Conservation (phyloP, 2,113 vertebrate species). For the Canis aureus region DNA sequence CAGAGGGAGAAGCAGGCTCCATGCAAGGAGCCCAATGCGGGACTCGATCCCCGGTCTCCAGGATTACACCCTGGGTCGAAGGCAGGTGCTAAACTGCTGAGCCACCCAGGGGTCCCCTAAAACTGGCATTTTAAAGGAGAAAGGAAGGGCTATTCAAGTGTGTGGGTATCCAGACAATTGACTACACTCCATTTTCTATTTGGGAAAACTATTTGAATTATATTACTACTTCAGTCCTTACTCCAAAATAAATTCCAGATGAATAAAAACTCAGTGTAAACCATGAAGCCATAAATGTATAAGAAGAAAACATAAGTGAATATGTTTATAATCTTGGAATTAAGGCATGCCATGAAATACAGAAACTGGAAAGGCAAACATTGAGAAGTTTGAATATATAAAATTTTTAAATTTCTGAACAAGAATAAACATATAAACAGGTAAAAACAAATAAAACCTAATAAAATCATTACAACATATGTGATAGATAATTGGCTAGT, state of each 20-base stretch:
- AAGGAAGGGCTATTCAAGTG: not conserved
- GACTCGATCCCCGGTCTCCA: no score
- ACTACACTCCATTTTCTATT: constrained; percentile 22
- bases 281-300: not conserved
- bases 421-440: constrained; percentile 22
- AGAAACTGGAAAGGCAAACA: not conserved
- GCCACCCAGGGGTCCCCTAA: no score
- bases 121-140: constrained; percentile 28
- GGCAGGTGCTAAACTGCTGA: no score
- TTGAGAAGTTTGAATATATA: not conserved
- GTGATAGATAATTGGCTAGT: not conserved
- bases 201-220: constrained; percentile 30
- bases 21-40: no score
- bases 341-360: not conserved
- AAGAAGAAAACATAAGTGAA: constrained; percentile 33
- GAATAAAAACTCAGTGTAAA: constrained; percentile 44
- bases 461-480: not conserved
- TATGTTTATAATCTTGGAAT: constrained; percentile 4
- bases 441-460: not conserved
- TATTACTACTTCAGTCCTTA: not conserved
- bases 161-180: not conserved
- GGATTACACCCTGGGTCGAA: no score
- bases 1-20: no score
- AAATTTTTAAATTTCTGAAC: not conserved
- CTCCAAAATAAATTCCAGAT: constrained; percentile 39